Conservation (phyloP, 2,888 invertebrate genomes). For the Coelopa pilipes region DNA sequence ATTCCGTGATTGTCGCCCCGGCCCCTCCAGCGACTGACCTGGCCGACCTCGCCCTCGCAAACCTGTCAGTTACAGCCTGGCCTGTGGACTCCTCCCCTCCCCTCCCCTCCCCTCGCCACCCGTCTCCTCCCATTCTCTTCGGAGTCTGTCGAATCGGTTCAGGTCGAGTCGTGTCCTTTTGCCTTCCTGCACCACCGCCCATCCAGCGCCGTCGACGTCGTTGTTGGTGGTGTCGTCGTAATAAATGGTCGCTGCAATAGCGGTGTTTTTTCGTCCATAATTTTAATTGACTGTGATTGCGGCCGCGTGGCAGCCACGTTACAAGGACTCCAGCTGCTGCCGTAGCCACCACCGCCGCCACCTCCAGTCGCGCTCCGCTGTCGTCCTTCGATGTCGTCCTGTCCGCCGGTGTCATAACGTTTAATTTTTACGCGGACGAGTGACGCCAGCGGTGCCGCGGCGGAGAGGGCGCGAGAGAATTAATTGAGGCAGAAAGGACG, state of each 20-base stretch:
- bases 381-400: neutral
- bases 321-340: neutral
- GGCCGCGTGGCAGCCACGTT: neutral
- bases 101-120: neutral
- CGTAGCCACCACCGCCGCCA: too few species aligned
- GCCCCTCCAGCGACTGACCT: too few species aligned
- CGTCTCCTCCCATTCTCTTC: too few species aligned
- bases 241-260: neutral
- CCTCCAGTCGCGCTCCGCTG: too few species aligned
- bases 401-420: neutral
- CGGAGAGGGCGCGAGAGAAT: too few species aligned
- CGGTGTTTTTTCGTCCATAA: neutral
- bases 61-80: slow-evolving; percentile 1
- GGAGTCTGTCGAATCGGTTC: too few species aligned
- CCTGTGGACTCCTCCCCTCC: neutral
- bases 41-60: neutral
- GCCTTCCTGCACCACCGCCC: neutral
- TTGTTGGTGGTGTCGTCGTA: neutral
- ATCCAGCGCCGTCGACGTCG: neutral
- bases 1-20: too few species aligned
- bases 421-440: neutral
- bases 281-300: slow-evolving; percentile 9
- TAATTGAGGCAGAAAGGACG: neutral
- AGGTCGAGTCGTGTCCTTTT: too few species aligned
- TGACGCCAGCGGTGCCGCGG: neutral